Conservation (phyloP, 2,888 invertebrate species). For the Galerucella calmariensis region DNA sequence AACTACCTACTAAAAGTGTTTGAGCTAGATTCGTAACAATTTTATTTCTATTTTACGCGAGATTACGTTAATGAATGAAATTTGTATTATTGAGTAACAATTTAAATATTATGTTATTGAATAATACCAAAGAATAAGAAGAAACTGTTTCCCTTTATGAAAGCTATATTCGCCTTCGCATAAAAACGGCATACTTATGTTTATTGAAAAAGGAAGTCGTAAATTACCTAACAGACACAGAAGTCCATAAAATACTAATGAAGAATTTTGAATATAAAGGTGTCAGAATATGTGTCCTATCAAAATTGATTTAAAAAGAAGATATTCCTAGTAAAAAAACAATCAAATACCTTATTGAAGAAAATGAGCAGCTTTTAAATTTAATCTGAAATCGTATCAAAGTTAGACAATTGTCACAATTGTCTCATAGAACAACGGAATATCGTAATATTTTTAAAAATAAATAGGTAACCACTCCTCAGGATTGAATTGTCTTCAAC, state of each 20-base stretch:
- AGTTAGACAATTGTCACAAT: too few species aligned
- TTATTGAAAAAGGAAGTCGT: neutral
- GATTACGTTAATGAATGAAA: neutral
- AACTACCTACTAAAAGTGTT: constrained; percentile 21
- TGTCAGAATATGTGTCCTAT: too few species aligned
- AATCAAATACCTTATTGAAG: too few species aligned
- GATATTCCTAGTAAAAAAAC: too few species aligned
- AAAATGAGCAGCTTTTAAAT: too few species aligned
- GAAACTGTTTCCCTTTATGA: neutral
- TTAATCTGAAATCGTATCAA: too few species aligned
- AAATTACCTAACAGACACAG: neutral
- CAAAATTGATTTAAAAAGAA: too few species aligned
- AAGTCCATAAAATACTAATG: neutral
- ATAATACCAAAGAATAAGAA: neutral
- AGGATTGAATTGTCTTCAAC: too few species aligned
- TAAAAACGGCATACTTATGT: neutral
- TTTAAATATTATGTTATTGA: neutral
- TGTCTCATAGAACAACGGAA: too few species aligned
- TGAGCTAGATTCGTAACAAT: constrained; percentile 2
- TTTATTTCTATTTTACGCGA: neutral
- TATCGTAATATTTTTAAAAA: too few species aligned
- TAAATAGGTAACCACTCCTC: too few species aligned
- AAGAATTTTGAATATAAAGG: neutral
- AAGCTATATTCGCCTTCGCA: neutral
- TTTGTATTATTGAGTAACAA: neutral